phyloP scores from a whole-genome alignment of 2,113 vertebrate genomes.

The Brachypodius melanocephalos region DNA sequence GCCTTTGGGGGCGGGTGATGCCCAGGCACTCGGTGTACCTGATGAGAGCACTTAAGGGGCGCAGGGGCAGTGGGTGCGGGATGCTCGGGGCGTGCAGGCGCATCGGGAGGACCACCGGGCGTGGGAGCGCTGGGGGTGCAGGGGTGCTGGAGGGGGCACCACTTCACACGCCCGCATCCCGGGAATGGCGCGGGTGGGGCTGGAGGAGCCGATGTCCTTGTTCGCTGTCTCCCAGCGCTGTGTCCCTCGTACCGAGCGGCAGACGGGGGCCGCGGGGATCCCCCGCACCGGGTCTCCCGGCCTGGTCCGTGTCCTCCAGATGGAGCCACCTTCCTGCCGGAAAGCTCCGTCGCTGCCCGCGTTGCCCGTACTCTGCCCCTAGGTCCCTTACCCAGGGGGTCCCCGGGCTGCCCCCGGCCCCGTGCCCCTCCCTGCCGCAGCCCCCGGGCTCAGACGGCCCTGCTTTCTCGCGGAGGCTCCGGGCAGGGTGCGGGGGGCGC shows the following conservation, averaged over 20 bases:
- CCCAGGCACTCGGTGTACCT: not conserved
- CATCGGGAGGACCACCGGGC: not conserved
- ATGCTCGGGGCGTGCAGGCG: not conserved
- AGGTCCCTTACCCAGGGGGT: not conserved
- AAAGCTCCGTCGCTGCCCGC: not conserved
- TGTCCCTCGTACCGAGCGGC: not conserved
- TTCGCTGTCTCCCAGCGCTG: not conserved
- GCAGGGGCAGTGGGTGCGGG: not conserved
- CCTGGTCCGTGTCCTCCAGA: conserved; percentile 30
- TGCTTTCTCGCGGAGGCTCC: not conserved
- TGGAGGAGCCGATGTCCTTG: not conserved
- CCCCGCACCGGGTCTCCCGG: not conserved
- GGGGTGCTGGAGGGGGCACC: not conserved
- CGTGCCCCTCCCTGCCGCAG: not conserved
- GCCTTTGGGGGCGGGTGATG: not conserved
- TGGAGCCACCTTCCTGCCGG: conserved; percentile 30
- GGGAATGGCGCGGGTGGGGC: not conserved
- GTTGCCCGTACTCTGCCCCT: not conserved
- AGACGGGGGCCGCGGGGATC: not conserved
- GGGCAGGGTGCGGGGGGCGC: not conserved
- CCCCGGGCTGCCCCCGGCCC: not conserved
- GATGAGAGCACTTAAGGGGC: not conserved
- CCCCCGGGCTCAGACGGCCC: not conserved
- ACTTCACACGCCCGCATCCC: not conserved
- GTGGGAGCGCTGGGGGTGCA: not conserved